Base-by-base conservation (phyloP, 2,888 invertebrate species). In the Acronicta alni region DNA sequence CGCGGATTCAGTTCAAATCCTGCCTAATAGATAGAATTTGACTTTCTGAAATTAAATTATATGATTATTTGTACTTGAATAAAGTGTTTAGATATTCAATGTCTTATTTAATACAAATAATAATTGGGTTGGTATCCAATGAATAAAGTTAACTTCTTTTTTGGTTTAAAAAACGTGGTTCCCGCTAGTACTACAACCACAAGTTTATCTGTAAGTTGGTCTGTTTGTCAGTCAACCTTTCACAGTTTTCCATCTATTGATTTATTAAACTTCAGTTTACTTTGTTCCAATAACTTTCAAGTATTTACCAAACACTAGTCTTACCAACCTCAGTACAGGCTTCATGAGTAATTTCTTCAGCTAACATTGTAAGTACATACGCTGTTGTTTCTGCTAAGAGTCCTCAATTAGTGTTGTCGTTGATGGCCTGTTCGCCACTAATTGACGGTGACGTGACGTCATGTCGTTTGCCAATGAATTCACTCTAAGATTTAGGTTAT, bases 381-480 rank as follows among this genome's bases (percentile, higher is more conserved):
- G 60, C 57, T 61, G 68, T 53, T 65, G 61, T 64, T 62, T 58
- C 47, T 56, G 52, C 65, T 64, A 70, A 75, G 73, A 74, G 68
- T 57, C 38, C 38, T 72, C 53, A 65, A 54, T 71, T 60, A 57
- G 64, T 65, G 59, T 55, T 60, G 47, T 67, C 35, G 10, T 43
- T 47, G 47, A 45, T 51, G 23, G 60, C 64, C 62, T 67, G 72
- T 57, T 48, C 56, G 53, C 30, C 55, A 61, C 72, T 81, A 84
- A 85, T 82, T 83, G 84, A 68, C 67, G 75, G 69, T 77, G 80
- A 81, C 79, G 63, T 59, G 70, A 58, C 55, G 35, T 72, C 48
- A 59, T 59, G 26, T 15, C 44, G 42, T 53, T 32, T 43, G 45
- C 55, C 48, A 58, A 62, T 52, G 53, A 44, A 39, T 68, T 47